Base-by-base conservation (phyloP, 2,797 vertebrate genomes). In the Chaetophractus vellerosus region DNA sequence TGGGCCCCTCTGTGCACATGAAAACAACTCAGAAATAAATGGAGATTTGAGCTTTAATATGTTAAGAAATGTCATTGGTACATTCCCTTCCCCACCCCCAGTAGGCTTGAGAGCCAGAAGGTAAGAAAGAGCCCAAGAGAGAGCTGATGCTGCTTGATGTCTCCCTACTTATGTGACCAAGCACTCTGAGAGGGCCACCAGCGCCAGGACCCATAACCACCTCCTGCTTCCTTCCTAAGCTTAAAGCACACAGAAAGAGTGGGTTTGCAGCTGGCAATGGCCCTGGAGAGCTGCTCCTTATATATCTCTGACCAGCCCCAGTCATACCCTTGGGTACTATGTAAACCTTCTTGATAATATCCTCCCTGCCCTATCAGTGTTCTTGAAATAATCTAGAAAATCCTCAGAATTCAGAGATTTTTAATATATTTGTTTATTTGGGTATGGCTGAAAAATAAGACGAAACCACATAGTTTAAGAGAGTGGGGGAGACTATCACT, bases 111-210 rank as follows among this genome's bases (percentile, higher is more conserved):
- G 57, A 48, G 36, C 3, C 48, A 75, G 50, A 72, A 15, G 19
- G 33, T 36, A 74, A 45, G 21, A 63, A 59, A 63, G 63, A 71
- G 66, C 38, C n/a, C 15, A 28, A 38, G 33, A 52, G 69, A 50
- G 2, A 82, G 87, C 48, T 0, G 28, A 8, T 23, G 36, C 31
- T n/a, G 1, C n/a, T 9, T 0, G 28, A 9, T 4, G 6, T 6
- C 41, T 23, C 10, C 2, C 0, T 26, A 91, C 98, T 98, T 95
- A 98, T 98, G 87, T 98, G 87, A 91, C 38, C 1, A 68, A 0
- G 92, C 98, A 97, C 11, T 98, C 97, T n/a, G 97, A 97, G 64
- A 98, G 71, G 48, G 95, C 96, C 92, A 98, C 96, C 74, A 98
- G 91, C 52, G 92, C 0, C 0, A 98, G 97, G 69, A 98, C 88